A percentile compares a stretch with the other conserved stretches of the same genome.
phyloP scores from a whole-genome alignment of 2,113 vertebrate species.

The Columba livia region DNA sequence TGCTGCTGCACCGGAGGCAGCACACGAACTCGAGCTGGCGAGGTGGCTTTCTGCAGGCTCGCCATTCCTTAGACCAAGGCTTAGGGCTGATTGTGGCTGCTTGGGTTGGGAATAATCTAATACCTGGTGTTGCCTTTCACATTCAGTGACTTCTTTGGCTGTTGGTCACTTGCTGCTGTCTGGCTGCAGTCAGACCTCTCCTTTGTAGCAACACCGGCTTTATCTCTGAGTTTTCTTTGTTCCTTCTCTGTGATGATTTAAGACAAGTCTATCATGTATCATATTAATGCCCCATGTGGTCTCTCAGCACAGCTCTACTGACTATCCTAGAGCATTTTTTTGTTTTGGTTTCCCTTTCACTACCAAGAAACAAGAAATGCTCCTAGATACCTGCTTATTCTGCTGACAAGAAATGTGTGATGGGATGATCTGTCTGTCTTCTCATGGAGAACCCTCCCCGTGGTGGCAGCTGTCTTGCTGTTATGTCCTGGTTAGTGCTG shows the following conservation, averaged over 20 bases:
- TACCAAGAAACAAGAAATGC: background rate
- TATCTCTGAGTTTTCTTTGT: background rate
- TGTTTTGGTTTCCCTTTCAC: background rate
- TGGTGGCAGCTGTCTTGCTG: background rate
- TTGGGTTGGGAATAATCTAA: background rate
- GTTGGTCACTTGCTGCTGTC: background rate
- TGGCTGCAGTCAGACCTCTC: background rate
- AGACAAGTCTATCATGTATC: background rate
- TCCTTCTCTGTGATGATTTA: background rate
- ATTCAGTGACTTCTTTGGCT: background rate
- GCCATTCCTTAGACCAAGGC: background rate
- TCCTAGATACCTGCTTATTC: background rate
- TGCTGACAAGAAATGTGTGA: background rate
- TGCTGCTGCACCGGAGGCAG: background rate
- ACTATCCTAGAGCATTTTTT: background rate
- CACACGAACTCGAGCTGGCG: rapidly evolving
- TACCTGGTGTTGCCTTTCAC: background rate
- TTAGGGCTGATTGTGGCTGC: background rate
- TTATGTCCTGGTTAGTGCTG: background rate
- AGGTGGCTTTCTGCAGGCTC: background rate
- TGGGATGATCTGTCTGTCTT: background rate
- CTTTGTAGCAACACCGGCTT: background rate
- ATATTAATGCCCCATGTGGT: background rate
- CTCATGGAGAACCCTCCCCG: background rate
- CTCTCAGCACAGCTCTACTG: background rate